Base-by-base conservation (phyloP, 2,888 invertebrate species). In the Diogma glabrata region DNA sequence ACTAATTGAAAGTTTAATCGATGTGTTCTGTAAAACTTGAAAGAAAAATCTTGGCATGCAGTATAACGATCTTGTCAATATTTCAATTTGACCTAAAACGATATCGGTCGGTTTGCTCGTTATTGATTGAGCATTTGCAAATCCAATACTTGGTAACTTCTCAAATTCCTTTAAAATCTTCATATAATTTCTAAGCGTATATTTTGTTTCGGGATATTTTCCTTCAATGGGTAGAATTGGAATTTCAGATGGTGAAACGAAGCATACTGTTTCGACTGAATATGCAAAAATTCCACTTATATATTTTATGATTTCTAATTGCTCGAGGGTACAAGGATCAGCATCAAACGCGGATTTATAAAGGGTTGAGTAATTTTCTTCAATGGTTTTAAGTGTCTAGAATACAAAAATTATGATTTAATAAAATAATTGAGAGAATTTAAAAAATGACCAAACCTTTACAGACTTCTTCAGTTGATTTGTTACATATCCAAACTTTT, bases 321-420 rank as follows among this genome's bases (percentile, higher is more conserved):
- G 84, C 57, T 81, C 78, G 40, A 90, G 67, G 0, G 88, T 84
- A 3, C 79, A 76, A 6, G 84, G 81, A 72, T 91, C 90, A 1
- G 89, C 88, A 72, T 90, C 89, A 64, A 91, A 90, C 3, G 87
- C 84, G 1, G 85, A 82, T 65, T 87, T 85, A 66, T 88, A 88
- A 4, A 91, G 71, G 53, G 81, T 81, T 61, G 83, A 81, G 61
- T 86, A 87, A 53, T 79, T 75, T 49, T 85, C 84, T 38, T 84
- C 82, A 56, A 87, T 81, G 2, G 71, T 72, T 56, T 81, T 80
- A 52, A 89, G n/a, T n/a, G n/a, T n/a, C 23, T n/a, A n/a, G n/a
- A n/a, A 4, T 16, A 30, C 49, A 43, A n/a, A 4, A 43, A 30
- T 10, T 10, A 23, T 26, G 4, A 38, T 16, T 10, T 16, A 20